Evolutionary conservation across 2,797 vertebrate species (phyloP), one percentile per base, ranked within the genome.

Genomic region (Kryptopterus vitreolus): DNA sequence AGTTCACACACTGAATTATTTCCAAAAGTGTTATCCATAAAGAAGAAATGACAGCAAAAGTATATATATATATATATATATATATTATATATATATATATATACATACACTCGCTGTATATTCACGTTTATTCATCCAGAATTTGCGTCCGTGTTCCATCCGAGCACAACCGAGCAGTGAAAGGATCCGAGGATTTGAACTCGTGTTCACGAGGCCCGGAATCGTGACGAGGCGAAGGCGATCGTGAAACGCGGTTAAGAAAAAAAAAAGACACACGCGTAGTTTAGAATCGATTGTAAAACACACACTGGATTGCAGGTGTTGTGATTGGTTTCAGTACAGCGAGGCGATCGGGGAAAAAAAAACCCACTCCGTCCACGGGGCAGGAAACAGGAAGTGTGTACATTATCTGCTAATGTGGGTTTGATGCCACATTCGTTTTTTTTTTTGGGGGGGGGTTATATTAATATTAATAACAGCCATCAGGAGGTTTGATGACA

Each of bases 1-100:
- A 66, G 62, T 68, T 57, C 53, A 61, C 26, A 38, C 38, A 48
- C 12, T 33, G 48, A 57, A 55, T 46, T 24, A 80, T 38, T 33
- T 75, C 26, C 31, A 29, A 24, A 24, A 75, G 50, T 24, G 4
- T 55, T 77, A 69, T 76, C 29, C 46, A 53, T 26, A 18, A 50
- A 50, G 53, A 63, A 3, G 26, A 11, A 12, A 18, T 26, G 26
- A 15, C 22, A 57, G 71, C 38, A 24, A 22, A 20, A 10, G 20
- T 33, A 29, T n/a, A 55, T 24, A 43, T 43, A 43, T 38, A 38
- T 43, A 38, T 38, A 38, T 38, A 38, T 38, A 38, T 38, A 38
- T 38, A 38, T 38, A 38, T 3, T 38, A 38, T 38, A 38, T 38
- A 38, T 38, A 38, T 38, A n/a, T 38, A 38, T 38, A 43, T 43